Base-by-base conservation (phyloP, 2,797 vertebrate species). In the Enteromius trimaculatus region DNA sequence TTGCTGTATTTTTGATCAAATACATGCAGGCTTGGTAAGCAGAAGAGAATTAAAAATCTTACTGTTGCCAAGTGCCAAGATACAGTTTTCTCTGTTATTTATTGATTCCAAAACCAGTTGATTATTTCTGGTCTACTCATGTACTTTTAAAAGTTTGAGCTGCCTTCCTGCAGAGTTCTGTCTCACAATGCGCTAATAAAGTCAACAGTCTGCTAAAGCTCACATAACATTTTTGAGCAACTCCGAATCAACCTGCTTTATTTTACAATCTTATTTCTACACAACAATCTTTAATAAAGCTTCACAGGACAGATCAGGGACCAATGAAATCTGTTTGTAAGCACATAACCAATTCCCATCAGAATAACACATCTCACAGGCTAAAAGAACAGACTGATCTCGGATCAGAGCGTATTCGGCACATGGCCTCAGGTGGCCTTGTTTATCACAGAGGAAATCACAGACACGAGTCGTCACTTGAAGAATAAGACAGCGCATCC, bases 381-480 rank as follows among this genome's bases (percentile, higher is more conserved):
- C 70, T 37, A 75, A 62, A 76, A 58, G 19, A 80, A 75, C 62
- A 49, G 31, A 66, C 51, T 74, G 71, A 68, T 71, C 70, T 58
- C 37, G 31, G 62, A 69, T 85, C 84, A 77, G 29, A 76, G 65
- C 44, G 17, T 11, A 70, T 77, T 77, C 64, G 58, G 72, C 74
- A 39, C 62, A 53, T 70, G 70, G 84, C 81, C 82, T 86, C 84
- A 26, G 81, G 81, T 77, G 37, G 70, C 81, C 62, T 82, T 84
- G 82, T 84, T 86, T 60, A 84, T 86, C 84, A 76, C 81, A 58
- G 64, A 66, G 78, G 64, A 85, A 84, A 87, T 75, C 78, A 76
- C 19, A 77, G 82, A 76, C 65, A 77, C 62, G n/a, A 75, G 58
- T 72, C 65, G 81, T 87, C 84, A 83, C 84, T 81, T 86, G 69